phyloP scores from a whole-genome alignment of 2,113 vertebrate genomes.

The Daphoenositta chrysoptera region DNA sequence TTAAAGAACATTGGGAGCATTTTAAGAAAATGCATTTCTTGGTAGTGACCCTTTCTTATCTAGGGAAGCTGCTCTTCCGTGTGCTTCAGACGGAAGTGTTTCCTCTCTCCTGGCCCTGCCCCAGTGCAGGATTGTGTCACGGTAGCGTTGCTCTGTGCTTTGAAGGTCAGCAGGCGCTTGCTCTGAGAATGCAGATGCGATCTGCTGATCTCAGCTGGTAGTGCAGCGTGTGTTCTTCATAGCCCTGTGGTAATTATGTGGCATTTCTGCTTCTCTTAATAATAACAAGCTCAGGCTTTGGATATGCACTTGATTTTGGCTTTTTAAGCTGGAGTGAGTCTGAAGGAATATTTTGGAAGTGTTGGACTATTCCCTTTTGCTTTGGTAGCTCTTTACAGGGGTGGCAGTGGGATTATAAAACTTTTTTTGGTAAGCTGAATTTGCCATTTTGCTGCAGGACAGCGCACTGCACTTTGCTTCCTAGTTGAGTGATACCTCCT shows the following conservation, averaged over 20 bases:
- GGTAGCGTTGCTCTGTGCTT: not conserved
- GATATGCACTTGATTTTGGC: not conserved
- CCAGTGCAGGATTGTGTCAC: not conserved
- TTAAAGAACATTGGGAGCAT: not conserved
- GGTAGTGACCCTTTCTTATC: not conserved
- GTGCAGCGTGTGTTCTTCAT: not conserved
- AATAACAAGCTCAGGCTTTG: not conserved
- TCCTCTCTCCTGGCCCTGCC: not conserved
- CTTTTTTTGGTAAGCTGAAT: not conserved
- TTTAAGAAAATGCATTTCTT: not conserved
- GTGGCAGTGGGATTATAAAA: not conserved
- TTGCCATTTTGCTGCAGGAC: not conserved
- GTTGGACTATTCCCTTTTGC: not conserved
- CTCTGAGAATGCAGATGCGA: not conserved
- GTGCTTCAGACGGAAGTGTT: not conserved
- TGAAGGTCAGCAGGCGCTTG: not conserved
- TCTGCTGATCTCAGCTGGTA: not conserved
- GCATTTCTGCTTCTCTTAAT: not conserved
- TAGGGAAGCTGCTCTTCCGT: not conserved
- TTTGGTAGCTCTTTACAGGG: not conserved
- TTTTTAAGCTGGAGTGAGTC: not conserved
- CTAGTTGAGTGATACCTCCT: not conserved
- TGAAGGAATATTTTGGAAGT: not conserved
- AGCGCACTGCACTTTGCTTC: not conserved
- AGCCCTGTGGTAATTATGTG: not conserved